Evolutionary conservation across 1,140 invertebrate species (phyloP).

Genomic region (Drosophila gunungcola): DNA sequence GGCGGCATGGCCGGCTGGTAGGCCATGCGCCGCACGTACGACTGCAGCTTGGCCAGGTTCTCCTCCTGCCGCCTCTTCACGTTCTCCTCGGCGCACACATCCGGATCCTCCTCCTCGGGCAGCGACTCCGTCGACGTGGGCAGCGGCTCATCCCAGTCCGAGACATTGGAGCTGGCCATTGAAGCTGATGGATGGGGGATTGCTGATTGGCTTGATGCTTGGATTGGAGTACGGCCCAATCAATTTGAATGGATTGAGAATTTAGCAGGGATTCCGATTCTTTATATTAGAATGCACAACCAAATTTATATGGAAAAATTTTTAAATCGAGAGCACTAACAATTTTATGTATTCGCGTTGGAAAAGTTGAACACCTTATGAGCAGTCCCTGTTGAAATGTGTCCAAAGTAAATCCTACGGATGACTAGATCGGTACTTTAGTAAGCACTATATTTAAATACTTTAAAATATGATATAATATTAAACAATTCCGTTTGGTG

Average conservation of each 20-base stretch:
- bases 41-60: conserved; percentile 63
- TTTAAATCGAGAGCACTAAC: conserved; percentile 12
- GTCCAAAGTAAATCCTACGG: neutral
- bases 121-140: conserved; percentile 46
- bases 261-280: conserved; percentile 10
- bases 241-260: conserved; percentile 36
- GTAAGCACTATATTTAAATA: too few species aligned
- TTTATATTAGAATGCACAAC: neutral
- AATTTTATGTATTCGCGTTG: conserved; percentile 14
- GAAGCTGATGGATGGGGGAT: too few species aligned
- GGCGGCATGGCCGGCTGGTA: conserved; percentile 70
- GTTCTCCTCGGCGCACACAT: conserved; percentile 61
- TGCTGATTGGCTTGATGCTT: neutral
- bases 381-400: neutral
- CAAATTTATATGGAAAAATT: neutral
- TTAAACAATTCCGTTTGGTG: too few species aligned
- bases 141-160: conserved; percentile 75
- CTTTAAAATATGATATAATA: too few species aligned
- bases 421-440: neutral
- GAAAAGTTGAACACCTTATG: conserved; percentile 2
- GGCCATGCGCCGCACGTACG: conserved; percentile 70
- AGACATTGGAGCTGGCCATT: conserved; percentile 68
- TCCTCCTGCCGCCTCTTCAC: conserved; percentile 50
- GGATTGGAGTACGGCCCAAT: neutral
- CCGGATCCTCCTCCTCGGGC: conserved; percentile 53